Conservation (phyloP, 2,797 vertebrate species). For the Acanthis flammea region DNA sequence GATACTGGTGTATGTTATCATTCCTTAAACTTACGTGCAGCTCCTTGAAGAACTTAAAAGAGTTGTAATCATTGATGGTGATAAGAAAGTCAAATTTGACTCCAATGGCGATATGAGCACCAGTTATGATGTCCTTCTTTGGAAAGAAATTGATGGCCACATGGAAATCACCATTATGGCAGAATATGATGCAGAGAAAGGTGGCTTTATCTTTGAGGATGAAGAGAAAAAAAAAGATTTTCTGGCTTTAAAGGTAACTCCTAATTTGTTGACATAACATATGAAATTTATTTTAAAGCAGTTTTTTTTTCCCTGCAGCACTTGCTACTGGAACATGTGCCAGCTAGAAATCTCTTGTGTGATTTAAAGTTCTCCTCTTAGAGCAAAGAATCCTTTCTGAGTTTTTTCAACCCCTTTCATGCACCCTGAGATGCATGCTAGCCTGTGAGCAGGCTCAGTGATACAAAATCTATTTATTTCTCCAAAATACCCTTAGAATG, state of each 20-base stretch:
- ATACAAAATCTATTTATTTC: not conserved
- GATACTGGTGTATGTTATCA: not conserved
- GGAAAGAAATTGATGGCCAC: constrained; percentile 73
- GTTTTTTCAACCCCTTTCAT: not conserved
- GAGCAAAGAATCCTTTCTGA: not conserved
- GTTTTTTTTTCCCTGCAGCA: not conserved
- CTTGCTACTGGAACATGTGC: not conserved
- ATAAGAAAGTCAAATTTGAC: constrained; percentile 78
- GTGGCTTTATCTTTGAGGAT: constrained; percentile 70
- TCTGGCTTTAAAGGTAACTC: constrained; percentile 76
- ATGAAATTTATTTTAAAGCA: not conserved
- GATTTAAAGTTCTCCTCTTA: not conserved
- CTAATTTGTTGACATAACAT: not conserved
- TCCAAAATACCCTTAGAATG: not conserved
- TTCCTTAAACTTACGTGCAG: constrained; percentile 62
- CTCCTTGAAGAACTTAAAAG: constrained; percentile 76
- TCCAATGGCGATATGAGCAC: constrained; percentile 79
- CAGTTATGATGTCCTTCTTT: constrained; percentile 83
- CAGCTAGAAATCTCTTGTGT: not conserved
- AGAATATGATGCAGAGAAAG: constrained; percentile 76
- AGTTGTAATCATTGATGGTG: constrained; percentile 65
- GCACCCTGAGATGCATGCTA: not conserved
- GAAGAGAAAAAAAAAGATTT: constrained; percentile 67
- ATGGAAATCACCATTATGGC: constrained; percentile 74
- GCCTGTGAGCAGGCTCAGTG: not conserved